Evolutionary conservation across 2,888 invertebrate species (phyloP), one percentile per base, ranked within the genome.

Genomic region (Ypsolopha scabrella): DNA sequence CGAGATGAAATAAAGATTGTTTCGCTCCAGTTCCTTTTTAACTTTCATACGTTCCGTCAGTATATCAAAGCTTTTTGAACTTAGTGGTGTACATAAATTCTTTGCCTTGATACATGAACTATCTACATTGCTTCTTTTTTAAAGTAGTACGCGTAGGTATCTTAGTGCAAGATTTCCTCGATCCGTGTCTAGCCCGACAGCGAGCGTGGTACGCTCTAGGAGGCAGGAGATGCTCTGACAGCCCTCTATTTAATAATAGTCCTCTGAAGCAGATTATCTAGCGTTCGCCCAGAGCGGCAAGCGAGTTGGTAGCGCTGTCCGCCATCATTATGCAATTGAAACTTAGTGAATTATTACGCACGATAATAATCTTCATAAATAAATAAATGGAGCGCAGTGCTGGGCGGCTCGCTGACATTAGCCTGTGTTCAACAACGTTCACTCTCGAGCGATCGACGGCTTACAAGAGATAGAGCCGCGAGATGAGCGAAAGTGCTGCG

Each of bases 321-420:
- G 76, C 78, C 76, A 67, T 81, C 80, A 85, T 86, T 85, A 86
- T 80, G 85, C 86, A 85, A 86, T 86, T 86, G 86, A 86, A 86
- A 81, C 80, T 85, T 83, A 80, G 80, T 85, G 86, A 86, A 82
- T 80, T 85, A 86, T 85, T 79, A 85, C 80, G 72, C 77, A 78
- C 74, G 80, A 81, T 85, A 79, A 82, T 80, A 80, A 81, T 83
- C 81, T 78, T 61, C 72, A 77, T 83, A 83, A 83, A 83, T 82
- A 83, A 82, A 83, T 79, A 81, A 77, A 82, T 74, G 68, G 66
- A 62, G 66, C 66, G 64, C 55, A 52, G 54, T 58, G 52, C 62
- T 67, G 68, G 66, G 65, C 62, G 68, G 68, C 37, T 47, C 14
- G 10, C 47, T 14, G 43, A 43, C 43, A 70, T 72, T 73, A 72